Conservation (phyloP, 2,888 invertebrate species). For the Trissolcus brochymenae region DNA sequence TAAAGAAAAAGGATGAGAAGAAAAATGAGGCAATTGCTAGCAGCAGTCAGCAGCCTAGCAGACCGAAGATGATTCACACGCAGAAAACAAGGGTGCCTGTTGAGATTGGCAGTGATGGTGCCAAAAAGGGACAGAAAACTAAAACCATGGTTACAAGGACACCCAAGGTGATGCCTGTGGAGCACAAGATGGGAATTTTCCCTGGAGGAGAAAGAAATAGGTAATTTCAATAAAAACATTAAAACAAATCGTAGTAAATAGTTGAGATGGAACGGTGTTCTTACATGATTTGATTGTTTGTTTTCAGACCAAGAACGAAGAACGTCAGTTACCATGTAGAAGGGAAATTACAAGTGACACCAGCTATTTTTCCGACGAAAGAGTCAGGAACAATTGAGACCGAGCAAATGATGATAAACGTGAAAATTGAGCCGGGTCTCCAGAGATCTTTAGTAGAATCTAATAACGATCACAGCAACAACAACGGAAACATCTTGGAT, state of each 20-base stretch:
- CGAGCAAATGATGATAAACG: conserved; percentile 45
- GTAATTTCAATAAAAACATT: conserved; percentile 13
- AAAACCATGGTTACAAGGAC: conserved; percentile 79
- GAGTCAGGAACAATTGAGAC: conserved; percentile 63
- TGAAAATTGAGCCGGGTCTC: conserved; percentile 60
- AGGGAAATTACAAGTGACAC: conserved; percentile 77
- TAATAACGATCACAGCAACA: conserved; percentile 66
- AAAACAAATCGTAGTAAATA: background rate
- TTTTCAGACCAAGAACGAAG: conserved; percentile 79
- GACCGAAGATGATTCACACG: conserved; percentile 88
- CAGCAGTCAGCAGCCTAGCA: conserved; percentile 70
- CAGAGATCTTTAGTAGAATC: conserved; percentile 48
- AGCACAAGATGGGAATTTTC: conserved; percentile 73
- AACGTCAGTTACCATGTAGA: conserved; percentile 81
- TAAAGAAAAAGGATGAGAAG: conserved; percentile 72
- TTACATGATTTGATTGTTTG: too few species aligned
- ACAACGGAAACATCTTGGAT: conserved; percentile 67
- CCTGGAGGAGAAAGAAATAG: conserved; percentile 76
- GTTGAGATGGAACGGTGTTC: too few species aligned
- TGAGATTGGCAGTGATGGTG: conserved; percentile 77
- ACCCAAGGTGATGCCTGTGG: conserved; percentile 73
- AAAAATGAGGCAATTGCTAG: conserved; percentile 65
- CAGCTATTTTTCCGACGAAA: conserved; percentile 78
- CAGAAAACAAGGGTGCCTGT: conserved; percentile 80
- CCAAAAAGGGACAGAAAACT: conserved; percentile 79